Percentiles rank a stretch among this genome's conserved stretches.
Evolutionary conservation across 2,797 vertebrate species (phyloP).

Genomic region (Tragelaphus eurycerus): DNA sequence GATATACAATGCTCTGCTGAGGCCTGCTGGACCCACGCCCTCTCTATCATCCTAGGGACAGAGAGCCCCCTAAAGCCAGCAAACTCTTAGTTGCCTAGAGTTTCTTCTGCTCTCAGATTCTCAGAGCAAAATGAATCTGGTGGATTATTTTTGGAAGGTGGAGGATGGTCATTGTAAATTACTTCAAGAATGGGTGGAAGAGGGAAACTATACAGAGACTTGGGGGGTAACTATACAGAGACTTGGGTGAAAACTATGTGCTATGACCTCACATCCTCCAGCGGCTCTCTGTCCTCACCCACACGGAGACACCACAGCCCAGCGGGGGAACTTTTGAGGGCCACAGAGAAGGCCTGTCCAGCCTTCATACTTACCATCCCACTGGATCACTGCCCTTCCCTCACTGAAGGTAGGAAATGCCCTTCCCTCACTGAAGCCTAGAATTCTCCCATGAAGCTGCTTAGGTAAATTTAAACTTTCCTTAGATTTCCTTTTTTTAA

Average conservation of each 20-base stretch:
- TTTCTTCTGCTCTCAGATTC: neutral
- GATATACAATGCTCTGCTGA: neutral
- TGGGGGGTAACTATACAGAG: neutral
- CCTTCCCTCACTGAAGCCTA: neutral
- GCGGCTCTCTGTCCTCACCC: neutral
- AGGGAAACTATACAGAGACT: neutral
- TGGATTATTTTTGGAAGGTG: neutral
- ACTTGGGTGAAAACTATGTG: neutral
- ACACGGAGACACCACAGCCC: neutral
- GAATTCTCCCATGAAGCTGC: neutral
- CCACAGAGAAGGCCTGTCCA: neutral
- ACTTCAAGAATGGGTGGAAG: neutral
- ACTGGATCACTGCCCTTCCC: neutral
- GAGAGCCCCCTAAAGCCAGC: neutral
- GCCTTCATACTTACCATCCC: neutral
- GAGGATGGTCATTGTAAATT: neutral
- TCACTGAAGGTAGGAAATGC: neutral
- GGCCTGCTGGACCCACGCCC: neutral
- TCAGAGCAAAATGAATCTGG: neutral
- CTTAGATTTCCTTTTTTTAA: neutral
- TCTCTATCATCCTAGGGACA: neutral
- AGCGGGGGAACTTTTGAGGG: accelerated
- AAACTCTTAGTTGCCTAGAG: too few species aligned
- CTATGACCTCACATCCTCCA: neutral
- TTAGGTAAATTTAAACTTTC: neutral